These are phyloP conservation scores for Hydraecia micacea DNA, from an alignment of 2,888 invertebrate genomes.

Conservation along the genomic window DNA sequence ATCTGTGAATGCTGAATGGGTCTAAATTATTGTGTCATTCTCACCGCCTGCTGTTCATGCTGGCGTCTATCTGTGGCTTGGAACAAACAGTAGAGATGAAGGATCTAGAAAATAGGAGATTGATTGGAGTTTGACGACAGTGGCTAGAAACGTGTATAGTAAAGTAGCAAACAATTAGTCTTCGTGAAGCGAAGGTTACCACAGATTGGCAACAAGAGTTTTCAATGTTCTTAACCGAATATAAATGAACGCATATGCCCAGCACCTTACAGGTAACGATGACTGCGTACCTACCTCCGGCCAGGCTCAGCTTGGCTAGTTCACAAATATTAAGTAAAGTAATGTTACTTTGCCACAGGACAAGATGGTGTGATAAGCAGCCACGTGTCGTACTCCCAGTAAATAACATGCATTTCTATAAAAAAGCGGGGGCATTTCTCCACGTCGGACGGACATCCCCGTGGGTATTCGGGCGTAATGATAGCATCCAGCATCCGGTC, in stretches of 20 bases:
- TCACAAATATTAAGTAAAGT: background rate
- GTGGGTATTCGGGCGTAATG: conserved; percentile 60
- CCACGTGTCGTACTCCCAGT: conserved; percentile 27
- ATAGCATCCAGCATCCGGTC: conserved; percentile 43
- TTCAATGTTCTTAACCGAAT: background rate
- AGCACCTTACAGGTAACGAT: background rate
- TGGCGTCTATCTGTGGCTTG: background rate
- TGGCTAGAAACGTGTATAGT: background rate
- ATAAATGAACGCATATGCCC: too few species aligned
- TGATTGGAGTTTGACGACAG: background rate
- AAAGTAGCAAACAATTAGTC: background rate
- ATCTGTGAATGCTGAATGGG: background rate
- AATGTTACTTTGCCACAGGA: background rate
- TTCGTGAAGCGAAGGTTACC: background rate
- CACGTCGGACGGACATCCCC: conserved; percentile 40
- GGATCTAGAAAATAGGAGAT: too few species aligned
- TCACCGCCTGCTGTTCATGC: background rate
- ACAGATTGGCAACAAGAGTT: background rate
- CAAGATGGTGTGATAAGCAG: conserved; percentile 41
- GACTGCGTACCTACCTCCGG: background rate
- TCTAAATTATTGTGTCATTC: too few species aligned
- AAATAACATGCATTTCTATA: conserved; percentile 68
- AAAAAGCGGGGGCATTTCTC: conserved; percentile 64
- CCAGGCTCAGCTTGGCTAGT: background rate
- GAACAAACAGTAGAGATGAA: background rate